These are phyloP conservation scores for Sebastes taczanowskii DNA, from an alignment of 2,797 vertebrate genomes.

Conservation along the genomic window DNA sequence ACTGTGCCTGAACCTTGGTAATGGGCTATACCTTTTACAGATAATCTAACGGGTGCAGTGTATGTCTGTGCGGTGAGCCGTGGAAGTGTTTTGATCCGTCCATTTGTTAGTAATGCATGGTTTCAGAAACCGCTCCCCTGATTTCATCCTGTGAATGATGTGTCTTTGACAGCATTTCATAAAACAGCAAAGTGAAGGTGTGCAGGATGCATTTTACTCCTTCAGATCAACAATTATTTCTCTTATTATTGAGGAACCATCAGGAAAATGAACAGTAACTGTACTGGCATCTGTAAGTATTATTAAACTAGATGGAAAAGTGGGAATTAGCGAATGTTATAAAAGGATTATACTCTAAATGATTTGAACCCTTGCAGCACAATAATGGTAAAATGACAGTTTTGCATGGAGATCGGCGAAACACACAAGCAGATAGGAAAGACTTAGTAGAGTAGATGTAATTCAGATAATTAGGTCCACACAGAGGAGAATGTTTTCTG, in stretches of 20 bases:
- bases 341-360: constrained; percentile 4
- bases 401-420: constrained; percentile 4
- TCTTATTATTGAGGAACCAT: not conserved
- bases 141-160: not conserved
- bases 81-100: constrained; percentile 1
- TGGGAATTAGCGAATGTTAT: constrained; percentile 5
- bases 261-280: not conserved
- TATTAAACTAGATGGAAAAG: not conserved
- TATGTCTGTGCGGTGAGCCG: not conserved
- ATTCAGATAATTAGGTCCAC: constrained; percentile 21
- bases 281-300: not conserved
- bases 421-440: not conserved
- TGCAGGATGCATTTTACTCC: not conserved
- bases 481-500: constrained; percentile 8
- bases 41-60: not conserved
- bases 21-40: not conserved
- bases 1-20: constrained; percentile 3
- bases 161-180: not conserved
- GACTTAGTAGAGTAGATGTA: not conserved
- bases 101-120: constrained; percentile 11
- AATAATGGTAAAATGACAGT: not conserved
- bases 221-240: not conserved
- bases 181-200: not conserved
- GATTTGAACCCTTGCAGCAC: constrained; percentile 3
- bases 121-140: not conserved